A percentile compares a stretch with the other conserved stretches of the same genome.
phyloP scores from a whole-genome alignment of 2,113 vertebrate species.

The Scalopus aquaticus region DNA sequence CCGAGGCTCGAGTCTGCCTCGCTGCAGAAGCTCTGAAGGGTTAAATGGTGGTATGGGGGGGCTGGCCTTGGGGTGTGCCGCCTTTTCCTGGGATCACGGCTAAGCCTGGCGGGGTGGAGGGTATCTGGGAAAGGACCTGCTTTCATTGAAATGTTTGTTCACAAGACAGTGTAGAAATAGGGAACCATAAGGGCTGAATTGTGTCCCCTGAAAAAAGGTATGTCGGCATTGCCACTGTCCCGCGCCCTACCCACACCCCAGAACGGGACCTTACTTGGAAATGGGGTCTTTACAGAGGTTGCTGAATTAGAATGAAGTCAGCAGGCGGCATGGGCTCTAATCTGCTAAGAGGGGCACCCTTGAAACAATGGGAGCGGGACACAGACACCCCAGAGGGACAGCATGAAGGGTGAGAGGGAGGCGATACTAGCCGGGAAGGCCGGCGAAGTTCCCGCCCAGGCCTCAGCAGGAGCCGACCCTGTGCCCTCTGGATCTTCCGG shows the following conservation, averaged over 20 bases:
- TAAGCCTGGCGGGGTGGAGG: neutral
- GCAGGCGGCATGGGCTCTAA: neutral
- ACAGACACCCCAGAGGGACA: rapidly evolving
- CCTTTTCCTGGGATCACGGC: neutral
- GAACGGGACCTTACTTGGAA: neutral
- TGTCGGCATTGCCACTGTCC: no score
- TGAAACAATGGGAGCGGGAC: neutral
- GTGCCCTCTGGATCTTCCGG: no score
- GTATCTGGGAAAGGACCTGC: no score
- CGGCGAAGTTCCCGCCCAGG: no score
- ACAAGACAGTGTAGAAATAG: no score
- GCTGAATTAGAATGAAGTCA: neutral
- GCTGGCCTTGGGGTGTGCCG: neutral
- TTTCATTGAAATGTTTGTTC: neutral
- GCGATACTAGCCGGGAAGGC: no score
- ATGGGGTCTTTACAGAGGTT: neutral
- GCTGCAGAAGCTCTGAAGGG: neutral
- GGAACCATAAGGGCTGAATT: no score
- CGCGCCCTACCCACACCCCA: neutral
- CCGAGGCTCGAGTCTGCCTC: neutral
- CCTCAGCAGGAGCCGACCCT: no score
- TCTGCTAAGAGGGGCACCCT: neutral
- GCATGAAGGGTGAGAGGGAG: no score
- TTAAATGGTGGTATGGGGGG: neutral
- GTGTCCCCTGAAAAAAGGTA: neutral